Evolutionary conservation across 2,888 invertebrate genomes (phyloP).

Genomic region (Netelia inedita): DNA sequence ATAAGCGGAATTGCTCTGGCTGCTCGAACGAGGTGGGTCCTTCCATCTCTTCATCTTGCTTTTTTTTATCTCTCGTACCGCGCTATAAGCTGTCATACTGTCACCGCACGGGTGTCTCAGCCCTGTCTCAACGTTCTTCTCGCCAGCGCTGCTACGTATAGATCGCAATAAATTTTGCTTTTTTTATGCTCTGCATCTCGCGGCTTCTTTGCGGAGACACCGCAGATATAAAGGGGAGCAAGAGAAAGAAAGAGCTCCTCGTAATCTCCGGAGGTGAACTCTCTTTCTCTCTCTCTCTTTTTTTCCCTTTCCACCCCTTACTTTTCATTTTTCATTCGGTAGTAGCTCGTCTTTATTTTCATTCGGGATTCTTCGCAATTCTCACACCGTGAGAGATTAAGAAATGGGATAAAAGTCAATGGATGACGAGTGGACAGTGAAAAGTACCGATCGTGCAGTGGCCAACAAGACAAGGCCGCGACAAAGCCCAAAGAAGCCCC

Average conservation of each 20-base stretch:
- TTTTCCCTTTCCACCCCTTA: background rate
- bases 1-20: conserved; percentile 57
- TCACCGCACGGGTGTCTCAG: conserved; percentile 50
- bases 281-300: conserved; percentile 13
- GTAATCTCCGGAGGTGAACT: conserved; percentile 45
- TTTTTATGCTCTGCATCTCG: conserved; percentile 33
- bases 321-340: background rate
- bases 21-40: conserved; percentile 2
- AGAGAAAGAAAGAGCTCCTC: conserved; percentile 1
- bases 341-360: background rate
- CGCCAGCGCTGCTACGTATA: conserved; percentile 7
- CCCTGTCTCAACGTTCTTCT: conserved; percentile 40
- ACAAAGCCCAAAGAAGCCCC: background rate
- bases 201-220: background rate
- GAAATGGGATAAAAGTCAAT: conserved; percentile 48
- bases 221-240: background rate
- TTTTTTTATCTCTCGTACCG: conserved; percentile 6
- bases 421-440: background rate
- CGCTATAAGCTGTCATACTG: conserved; percentile 45
- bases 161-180: conserved; percentile 46
- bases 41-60: background rate
- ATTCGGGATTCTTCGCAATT: background rate
- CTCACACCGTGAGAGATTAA: conserved; percentile 8
- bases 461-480: conserved; percentile 22
- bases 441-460: conserved; percentile 1